These are phyloP conservation scores for Perizoma affinitatum DNA, from an alignment of 2,888 invertebrate species.

Conservation along the genomic window DNA sequence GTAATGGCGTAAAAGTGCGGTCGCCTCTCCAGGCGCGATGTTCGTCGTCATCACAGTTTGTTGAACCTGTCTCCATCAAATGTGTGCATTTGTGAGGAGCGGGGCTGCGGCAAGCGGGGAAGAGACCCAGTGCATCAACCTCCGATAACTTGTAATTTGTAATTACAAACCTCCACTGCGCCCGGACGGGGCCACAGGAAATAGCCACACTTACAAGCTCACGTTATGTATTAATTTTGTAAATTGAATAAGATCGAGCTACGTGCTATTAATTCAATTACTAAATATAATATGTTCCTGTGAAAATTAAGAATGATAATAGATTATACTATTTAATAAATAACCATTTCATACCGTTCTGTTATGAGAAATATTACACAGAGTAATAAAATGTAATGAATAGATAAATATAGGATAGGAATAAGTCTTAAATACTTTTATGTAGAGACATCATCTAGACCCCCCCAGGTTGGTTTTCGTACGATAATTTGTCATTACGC, in stretches of 20 bases:
- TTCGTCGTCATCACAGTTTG: slow-evolving; percentile 64
- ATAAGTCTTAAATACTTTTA: no score
- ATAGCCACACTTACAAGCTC: slow-evolving; percentile 68
- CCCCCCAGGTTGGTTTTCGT: no score
- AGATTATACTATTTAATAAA: background rate
- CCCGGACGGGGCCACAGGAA: slow-evolving; percentile 71
- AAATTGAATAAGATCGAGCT: slow-evolving; percentile 53
- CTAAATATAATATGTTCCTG: slow-evolving; percentile 1
- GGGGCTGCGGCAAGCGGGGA: slow-evolving; percentile 45
- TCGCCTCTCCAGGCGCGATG: slow-evolving; percentile 53
- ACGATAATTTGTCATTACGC: no score
- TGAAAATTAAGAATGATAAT: no score
- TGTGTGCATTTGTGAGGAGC: slow-evolving; percentile 65
- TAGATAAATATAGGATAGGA: no score
- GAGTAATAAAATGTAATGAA: slow-evolving; percentile 2
- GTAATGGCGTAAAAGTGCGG: slow-evolving; percentile 70
- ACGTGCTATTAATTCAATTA: slow-evolving; percentile 40
- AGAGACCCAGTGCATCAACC: slow-evolving; percentile 75
- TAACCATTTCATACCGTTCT: background rate
- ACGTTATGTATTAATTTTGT: slow-evolving; percentile 65
- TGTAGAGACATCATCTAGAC: no score
- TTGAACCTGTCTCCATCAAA: slow-evolving; percentile 77
- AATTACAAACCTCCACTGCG: slow-evolving; percentile 80
- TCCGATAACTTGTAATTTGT: slow-evolving; percentile 80
- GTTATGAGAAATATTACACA: background rate